Base-by-base conservation (phyloP, 92 coral and sea anemone genomes). In the Epizoanthus stellaris region DNA sequence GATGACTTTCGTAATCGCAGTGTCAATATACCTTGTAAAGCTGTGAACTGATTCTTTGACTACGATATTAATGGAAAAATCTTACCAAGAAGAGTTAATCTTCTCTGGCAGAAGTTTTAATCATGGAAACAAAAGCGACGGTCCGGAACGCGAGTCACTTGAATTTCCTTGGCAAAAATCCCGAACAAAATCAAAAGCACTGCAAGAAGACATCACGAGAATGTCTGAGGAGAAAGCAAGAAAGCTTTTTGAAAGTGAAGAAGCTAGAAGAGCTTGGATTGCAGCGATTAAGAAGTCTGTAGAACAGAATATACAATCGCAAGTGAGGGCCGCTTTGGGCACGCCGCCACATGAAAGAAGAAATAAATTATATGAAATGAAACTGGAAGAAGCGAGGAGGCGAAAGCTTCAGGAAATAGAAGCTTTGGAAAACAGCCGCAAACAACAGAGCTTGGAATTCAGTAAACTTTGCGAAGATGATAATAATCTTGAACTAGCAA, bases 181-280 rank as follows among this genome's bases (percentile, higher is more conserved):
- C 36, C 75, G 89, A 45, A 77, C 77, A 16, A 84, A 80, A 73
- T 49, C 84, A 9, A 91, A 82, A 3, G 85, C 91, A 15, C 84
- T 92, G 3, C 69, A 84, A 15, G 73, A 87, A 10, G 98, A 94
- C 59, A 88, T 94, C 21, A 75, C 73, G 17, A 82, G 75, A 52
- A 82, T 96, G 93, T 96, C 98, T 21, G 92, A 94, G 53, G 98
- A 94, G 82, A 96, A 96, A 71, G 93, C 92, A 52, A 89, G 89
- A 77, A 80, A 89, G 67, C 85, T 96, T 47, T 96, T 96, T 57
- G 90, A 83, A 11, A 92, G 70, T 43, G 98, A 96, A 40, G 93
- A 88, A 38, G 96, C 91, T 13, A 90, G 95, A 25, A 65, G 82
- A 75, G 82, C 87, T 39, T 96, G 98, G 98, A 88, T 94, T 30